Evolutionary conservation across 2,797 vertebrate species (phyloP), one percentile per base, ranked within the genome.

Genomic region (Myotis findleyi): DNA sequence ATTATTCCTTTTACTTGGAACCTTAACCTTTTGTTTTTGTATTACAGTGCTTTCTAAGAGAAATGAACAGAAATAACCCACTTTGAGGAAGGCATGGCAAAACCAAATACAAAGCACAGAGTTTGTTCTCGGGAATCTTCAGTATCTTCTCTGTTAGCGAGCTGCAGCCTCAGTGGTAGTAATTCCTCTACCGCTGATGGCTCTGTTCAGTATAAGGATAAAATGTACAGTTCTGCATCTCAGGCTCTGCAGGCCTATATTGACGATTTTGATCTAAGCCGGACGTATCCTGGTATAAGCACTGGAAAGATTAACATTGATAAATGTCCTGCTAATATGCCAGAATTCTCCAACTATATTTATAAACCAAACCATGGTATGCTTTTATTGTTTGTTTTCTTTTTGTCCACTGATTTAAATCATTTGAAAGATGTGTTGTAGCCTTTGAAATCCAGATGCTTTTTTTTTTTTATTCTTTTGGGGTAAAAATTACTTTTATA

Each of bases 181-280:
- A 89, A 97, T 38, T 97, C 87, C 0, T 91, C 87, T 79, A 89
- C 89, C 25, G 73, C 97, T 2, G 18, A 30, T 44, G 90, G 87
- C 80, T 97, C 97, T 21, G 98, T 99, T 95, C 98, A 73, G 76
- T 99, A 99, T 97, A 99, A 98, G 96, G 97, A 99, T 93, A 98
- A 97, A 95, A 80, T 97, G 27, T 99, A 99, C 55, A 97, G 97
- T 30, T 99, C 99, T 0, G 99, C 99, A 9, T 98, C 99, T 0
- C 98, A 98, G 6, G 99, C 99, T 2, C 62, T 99, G 66, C 99
- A 99, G 11, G 99, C 99, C 16, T 99, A 99, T 96, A 99, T 99
- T 36, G 83, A 98, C 64, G 99, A 99, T 89, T 99, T 99, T 89
- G 98, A 99, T 80, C 97, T 96, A 85, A 98, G 97, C 73, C 96